These are phyloP conservation scores for Montipora foliosa DNA, from an alignment of 64 coral and sea anemone genomes.

Conservation along the genomic window DNA sequence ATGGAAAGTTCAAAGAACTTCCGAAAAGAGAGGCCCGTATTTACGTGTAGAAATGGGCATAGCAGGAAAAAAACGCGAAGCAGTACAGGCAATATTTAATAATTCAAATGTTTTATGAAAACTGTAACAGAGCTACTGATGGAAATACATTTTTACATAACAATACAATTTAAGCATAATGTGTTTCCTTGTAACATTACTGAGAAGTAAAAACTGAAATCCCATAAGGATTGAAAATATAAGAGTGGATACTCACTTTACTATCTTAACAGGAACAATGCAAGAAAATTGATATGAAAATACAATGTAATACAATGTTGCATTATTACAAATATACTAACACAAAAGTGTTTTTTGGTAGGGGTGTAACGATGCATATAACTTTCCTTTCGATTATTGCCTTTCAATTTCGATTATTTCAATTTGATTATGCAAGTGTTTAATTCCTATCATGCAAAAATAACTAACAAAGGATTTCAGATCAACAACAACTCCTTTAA, in stretches of 20 bases:
- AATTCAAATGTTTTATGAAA: constrained; percentile 8
- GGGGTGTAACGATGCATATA: too few species aligned
- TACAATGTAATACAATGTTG: constrained; percentile 24
- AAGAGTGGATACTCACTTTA: background rate
- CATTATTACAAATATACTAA: background rate
- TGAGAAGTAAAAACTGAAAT: constrained; percentile 24
- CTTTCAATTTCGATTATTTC: too few species aligned
- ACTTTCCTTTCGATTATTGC: too few species aligned
- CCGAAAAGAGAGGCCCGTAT: background rate
- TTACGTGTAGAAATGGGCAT: background rate
- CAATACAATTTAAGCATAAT: constrained; percentile 7
- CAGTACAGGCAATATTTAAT: constrained; percentile 4
- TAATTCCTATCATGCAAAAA: too few species aligned
- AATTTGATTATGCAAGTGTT: too few species aligned
- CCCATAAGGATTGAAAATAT: background rate
- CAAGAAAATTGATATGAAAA: constrained; percentile 20
- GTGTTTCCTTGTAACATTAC: constrained; percentile 13
- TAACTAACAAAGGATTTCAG: too few species aligned
- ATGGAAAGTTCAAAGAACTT: background rate
- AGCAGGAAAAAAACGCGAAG: background rate
- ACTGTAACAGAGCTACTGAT: background rate
- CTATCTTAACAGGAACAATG: background rate
- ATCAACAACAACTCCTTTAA: too few species aligned
- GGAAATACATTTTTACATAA: background rate
- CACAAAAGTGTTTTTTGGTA: background rate